Evolutionary conservation across 2,888 invertebrate genomes (phyloP).

Genomic region (Deladenus siricidicola): DNA sequence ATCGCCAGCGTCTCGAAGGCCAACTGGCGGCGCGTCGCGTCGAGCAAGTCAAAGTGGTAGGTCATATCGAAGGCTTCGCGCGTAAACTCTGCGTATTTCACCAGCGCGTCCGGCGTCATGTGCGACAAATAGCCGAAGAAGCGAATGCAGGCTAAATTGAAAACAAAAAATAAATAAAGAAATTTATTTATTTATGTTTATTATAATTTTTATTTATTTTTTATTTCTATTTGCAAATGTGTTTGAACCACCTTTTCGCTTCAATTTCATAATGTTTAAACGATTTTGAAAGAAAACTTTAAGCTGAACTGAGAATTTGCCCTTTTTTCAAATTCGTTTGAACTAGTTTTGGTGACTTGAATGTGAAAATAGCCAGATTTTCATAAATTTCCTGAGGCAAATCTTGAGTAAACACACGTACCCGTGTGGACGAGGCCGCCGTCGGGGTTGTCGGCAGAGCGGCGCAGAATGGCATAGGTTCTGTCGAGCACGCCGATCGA

Average conservation of each 20-base stretch:
- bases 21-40: constrained; percentile 16
- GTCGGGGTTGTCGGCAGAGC: constrained; percentile 14
- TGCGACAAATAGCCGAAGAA: constrained; percentile 16
- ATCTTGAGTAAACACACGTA: too few species aligned
- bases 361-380: too few species aligned
- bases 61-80: constrained; percentile 1
- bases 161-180: background rate
- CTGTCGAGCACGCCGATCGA: constrained; percentile 17
- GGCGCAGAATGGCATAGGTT: constrained; percentile 9
- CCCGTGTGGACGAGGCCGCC: background rate
- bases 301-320: too few species aligned
- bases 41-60: constrained; percentile 13
- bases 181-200: background rate
- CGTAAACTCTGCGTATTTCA: constrained; percentile 1
- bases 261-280: too few species aligned
- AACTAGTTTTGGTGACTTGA: too few species aligned
- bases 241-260: too few species aligned
- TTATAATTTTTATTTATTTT: background rate
- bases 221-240: background rate
- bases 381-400: too few species aligned
- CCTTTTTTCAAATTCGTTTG: too few species aligned
- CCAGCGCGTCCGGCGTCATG: constrained; percentile 9
- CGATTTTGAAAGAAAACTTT: too few species aligned
- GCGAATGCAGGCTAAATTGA: constrained; percentile 16
- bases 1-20: constrained; percentile 21